A percentile compares a stretch with the other conserved stretches of the same genome.
Conservation (phyloP, 2,888 invertebrate genomes). For the Antheraea yamamai region DNA sequence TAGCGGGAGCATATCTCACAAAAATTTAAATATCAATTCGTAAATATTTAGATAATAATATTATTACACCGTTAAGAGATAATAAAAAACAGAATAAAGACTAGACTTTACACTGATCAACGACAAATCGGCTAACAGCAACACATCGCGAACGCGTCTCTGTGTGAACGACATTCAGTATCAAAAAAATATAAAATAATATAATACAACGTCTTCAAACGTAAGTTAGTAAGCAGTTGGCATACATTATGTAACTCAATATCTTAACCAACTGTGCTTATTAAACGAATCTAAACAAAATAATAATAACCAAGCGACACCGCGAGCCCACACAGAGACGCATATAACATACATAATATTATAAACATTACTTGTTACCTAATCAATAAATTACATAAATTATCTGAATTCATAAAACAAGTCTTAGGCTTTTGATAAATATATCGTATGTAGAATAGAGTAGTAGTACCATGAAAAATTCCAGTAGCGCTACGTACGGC, state of each 20-base stretch:
- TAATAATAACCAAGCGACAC: conserved; percentile 2
- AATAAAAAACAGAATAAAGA: conserved; percentile 80
- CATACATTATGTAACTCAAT: neutral
- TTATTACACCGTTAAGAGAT: conserved; percentile 72
- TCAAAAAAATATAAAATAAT: conserved; percentile 16
- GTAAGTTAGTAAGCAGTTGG: neutral
- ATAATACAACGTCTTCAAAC: conserved; percentile 19
- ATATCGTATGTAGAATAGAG: conserved; percentile 41
- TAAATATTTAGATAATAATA: conserved; percentile 72
- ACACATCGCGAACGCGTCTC: conserved; percentile 61
- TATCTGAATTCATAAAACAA: conserved; percentile 79
- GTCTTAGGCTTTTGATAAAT: conserved; percentile 78
- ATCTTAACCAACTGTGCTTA: neutral
- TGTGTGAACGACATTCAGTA: conserved; percentile 41
- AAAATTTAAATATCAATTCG: conserved; percentile 77
- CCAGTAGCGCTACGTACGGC: conserved; percentile 34
- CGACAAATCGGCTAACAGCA: conserved; percentile 76
- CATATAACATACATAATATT: conserved; percentile 49
- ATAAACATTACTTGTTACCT: conserved; percentile 68
- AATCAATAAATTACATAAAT: conserved; percentile 81
- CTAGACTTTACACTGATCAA: conserved; percentile 83
- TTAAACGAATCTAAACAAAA: conserved; percentile 2
- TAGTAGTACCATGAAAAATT: conserved; percentile 47
- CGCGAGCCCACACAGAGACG: conserved; percentile 51
- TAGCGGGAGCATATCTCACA: conserved; percentile 66